phyloP scores from a whole-genome alignment of 2,113 vertebrate genomes.

The Aplodontia rufa region DNA sequence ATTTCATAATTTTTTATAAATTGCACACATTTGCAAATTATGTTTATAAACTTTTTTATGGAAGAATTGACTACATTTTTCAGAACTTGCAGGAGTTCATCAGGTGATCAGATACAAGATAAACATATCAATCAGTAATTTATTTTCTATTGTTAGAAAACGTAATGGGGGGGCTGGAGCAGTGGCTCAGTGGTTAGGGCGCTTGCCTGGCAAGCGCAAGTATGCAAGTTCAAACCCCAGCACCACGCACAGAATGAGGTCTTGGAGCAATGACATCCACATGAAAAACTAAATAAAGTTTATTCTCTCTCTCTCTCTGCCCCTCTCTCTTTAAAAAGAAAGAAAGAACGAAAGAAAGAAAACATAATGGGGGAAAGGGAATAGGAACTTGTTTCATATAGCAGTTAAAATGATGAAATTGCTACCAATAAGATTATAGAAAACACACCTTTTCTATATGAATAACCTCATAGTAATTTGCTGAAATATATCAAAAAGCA shows the following conservation, averaged over 20 bases:
- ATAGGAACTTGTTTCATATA: neutral
- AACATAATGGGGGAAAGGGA: neutral
- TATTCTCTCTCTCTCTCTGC: no score
- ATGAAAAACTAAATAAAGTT: no score
- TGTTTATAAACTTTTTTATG: neutral
- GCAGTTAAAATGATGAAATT: neutral
- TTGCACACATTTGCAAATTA: conserved; percentile 24
- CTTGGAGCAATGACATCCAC: no score
- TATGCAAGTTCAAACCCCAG: no score
- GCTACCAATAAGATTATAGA: neutral
- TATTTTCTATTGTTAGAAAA: conserved; percentile 39
- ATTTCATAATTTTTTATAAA: conserved; percentile 13
- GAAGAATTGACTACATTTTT: conserved; percentile 28
- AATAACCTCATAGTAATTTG: neutral
- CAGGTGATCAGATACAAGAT: neutral
- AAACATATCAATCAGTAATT: conserved; percentile 29
- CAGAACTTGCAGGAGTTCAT: conserved; percentile 4
- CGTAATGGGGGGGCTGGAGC: neutral
- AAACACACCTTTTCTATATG: neutral
- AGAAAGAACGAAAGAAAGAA: no score
- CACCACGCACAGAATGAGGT: no score
- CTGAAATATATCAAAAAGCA: neutral
- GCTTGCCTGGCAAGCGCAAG: no score
- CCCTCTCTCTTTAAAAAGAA: no score
- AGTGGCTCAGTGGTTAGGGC: no score